These are phyloP conservation scores for Gadus chalcogrammus DNA, from an alignment of 2,113 vertebrate genomes.

Conservation along the genomic window DNA sequence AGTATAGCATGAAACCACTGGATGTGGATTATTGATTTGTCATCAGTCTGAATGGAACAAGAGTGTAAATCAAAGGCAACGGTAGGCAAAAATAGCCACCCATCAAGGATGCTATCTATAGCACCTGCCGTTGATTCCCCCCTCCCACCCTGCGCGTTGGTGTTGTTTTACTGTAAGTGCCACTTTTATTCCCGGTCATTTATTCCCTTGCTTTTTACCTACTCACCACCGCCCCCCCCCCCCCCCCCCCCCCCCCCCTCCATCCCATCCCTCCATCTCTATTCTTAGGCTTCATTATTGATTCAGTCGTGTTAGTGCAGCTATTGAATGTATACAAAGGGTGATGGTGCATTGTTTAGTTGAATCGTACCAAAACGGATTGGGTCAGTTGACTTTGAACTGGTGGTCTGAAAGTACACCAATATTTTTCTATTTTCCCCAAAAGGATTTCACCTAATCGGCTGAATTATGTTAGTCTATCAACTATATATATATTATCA, in stretches of 20 bases:
- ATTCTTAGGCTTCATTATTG: slow-evolving; percentile 6
- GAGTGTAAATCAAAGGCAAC: slow-evolving; percentile 6
- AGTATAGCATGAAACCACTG: too few species aligned
- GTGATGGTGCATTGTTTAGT: not conserved
- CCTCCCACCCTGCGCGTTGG: not conserved
- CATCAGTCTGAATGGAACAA: not conserved
- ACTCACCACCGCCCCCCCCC: not conserved
- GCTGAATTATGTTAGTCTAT: too few species aligned
- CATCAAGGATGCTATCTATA: slow-evolving; percentile 8
- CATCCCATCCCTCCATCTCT: not conserved
- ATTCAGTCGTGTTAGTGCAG: not conserved
- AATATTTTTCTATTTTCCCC: too few species aligned
- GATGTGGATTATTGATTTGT: too few species aligned
- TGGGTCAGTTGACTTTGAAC: too few species aligned
- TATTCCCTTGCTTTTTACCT: not conserved
- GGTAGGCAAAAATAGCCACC: slow-evolving; percentile 2
- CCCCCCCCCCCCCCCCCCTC: not conserved
- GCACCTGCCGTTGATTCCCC: slow-evolving; percentile 4
- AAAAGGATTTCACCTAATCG: too few species aligned
- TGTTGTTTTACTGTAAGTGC: not conserved
- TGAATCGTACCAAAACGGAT: too few species aligned
- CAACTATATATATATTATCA: too few species aligned
- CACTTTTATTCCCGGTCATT: not conserved
- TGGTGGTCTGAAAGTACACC: too few species aligned
- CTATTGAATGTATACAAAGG: not conserved